Evolutionary conservation across 2,113 vertebrate species (phyloP).

Genomic region (Colistium nudipinnis): DNA sequence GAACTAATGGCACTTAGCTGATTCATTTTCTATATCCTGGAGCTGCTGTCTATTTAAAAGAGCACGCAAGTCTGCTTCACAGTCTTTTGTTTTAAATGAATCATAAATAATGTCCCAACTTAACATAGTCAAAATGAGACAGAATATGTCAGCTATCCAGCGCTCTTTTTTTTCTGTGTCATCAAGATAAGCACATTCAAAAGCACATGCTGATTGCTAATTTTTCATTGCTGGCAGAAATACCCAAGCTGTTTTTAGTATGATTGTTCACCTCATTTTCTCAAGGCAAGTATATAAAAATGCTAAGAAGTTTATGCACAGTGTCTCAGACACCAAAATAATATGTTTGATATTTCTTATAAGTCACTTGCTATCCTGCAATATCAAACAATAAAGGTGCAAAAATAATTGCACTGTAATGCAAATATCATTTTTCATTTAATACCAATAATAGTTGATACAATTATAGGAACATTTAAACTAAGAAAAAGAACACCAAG

Average conservation of each 20-base stretch:
- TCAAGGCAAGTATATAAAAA: slow-evolving; percentile 11
- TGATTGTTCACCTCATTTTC: slow-evolving; percentile 16
- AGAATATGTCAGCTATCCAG: slow-evolving; percentile 69
- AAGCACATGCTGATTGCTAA: slow-evolving; percentile 57
- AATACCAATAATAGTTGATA: neutral
- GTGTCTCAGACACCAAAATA: slow-evolving; percentile 9
- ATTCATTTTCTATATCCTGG: slow-evolving; percentile 53
- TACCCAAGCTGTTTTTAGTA: slow-evolving; percentile 28
- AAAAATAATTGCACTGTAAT: too few relatives aligned
- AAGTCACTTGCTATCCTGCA: slow-evolving; percentile 48
- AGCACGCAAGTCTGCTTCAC: slow-evolving; percentile 59
- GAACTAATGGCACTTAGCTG: slow-evolving; percentile 64
- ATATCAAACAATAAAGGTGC: slow-evolving; percentile 73
- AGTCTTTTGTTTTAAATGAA: slow-evolving; percentile 72
- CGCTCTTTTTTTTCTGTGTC: slow-evolving; percentile 58
- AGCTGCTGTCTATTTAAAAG: slow-evolving; percentile 71
- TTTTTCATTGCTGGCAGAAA: slow-evolving; percentile 49
- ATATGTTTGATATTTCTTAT: slow-evolving; percentile 17
- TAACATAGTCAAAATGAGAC: slow-evolving; percentile 74
- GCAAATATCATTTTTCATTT: neutral
- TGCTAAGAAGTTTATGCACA: slow-evolving; percentile 23
- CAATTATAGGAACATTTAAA: too few relatives aligned
- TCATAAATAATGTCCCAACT: slow-evolving; percentile 76
- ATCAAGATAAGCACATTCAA: slow-evolving; percentile 66
- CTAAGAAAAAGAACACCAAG: neutral